These are phyloP conservation scores for Malurus splendens DNA, from an alignment of 2,797 vertebrate species.

Conservation along the genomic window DNA sequence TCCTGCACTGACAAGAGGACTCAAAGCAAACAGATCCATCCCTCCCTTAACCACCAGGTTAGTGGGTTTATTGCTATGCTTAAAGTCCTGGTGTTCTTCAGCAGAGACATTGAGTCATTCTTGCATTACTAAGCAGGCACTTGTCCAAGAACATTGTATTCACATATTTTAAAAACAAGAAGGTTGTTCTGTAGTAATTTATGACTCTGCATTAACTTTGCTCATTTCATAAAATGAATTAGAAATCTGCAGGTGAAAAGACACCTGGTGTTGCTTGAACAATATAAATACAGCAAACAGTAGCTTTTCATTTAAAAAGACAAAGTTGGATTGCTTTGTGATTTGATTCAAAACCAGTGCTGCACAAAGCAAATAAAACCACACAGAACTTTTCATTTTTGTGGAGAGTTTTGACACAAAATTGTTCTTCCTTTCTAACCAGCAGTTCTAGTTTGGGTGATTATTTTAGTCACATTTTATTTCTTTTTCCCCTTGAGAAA, in stretches of 20 bases:
- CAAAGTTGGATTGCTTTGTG: neutral
- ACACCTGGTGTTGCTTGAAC: neutral
- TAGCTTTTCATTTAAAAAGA: neutral
- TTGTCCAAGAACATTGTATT: neutral
- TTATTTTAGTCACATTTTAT: neutral
- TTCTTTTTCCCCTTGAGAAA: neutral
- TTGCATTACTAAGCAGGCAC: neutral
- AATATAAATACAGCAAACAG: neutral
- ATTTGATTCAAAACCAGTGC: neutral
- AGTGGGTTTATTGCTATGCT: neutral
- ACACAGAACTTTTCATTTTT: neutral
- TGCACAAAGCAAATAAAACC: neutral
- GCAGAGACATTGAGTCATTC: neutral
- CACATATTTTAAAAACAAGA: neutral
- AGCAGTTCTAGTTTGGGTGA: neutral
- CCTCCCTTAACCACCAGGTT: neutral
- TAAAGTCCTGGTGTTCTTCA: neutral
- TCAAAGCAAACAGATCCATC: accelerated
- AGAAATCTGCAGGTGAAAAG: neutral
- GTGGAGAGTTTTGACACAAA: neutral
- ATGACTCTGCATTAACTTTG: neutral
- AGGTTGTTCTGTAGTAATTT: neutral
- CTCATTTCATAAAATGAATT: neutral
- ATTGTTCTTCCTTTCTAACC: neutral
- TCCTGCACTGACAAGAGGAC: neutral